Evolutionary conservation across 2,797 vertebrate genomes (phyloP), one percentile per base, ranked within the genome.

Genomic region (Chrosomus eos): DNA sequence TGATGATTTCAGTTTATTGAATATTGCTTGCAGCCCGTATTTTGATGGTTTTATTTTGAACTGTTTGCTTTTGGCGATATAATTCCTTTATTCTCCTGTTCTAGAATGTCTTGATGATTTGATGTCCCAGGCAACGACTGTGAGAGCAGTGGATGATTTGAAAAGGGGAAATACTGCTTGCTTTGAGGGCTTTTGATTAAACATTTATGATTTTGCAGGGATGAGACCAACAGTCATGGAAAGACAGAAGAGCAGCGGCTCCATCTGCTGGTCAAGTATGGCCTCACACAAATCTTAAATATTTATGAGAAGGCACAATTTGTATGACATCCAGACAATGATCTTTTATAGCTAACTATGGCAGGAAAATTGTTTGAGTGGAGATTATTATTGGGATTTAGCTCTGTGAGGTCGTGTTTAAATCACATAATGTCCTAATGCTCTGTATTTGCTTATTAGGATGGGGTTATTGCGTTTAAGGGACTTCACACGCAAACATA

Each of bases 261-360:
- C 84, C 84, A 87, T 75, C 89, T 87, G 79, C 81, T 64, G 89
- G 82, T 55, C 18, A 16, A 4, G 28, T 19, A 38, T 9, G 36
- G 8, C 21, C 48, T 82, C 62, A 11, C 23, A 18, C 6, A 2
- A 73, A 19, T 60, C 28, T 60, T 74, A 76, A 79, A 84, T 51
- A 80, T 83, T 84, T 53, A 83, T 62, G 23, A 79, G 38, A 58
- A 43, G 36, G 43, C 86, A 86, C 90, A 87, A 89, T 19, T 88
- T 91, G 71, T 77, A 71, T 71, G 72, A 58, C 78, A 78, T 72
- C 40, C 38, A 77, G 55, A 76, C 80, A 73, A 78, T 85, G 73
- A 82, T 78, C 67, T 85, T 76, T 74, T 71, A 87, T 80, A 33
- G 71, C 66, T 60, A 60, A 82, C 28, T 53, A 73, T 43, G 38